phyloP scores from a whole-genome alignment of 2,113 vertebrate genomes.

The Otolemur garnettii region DNA sequence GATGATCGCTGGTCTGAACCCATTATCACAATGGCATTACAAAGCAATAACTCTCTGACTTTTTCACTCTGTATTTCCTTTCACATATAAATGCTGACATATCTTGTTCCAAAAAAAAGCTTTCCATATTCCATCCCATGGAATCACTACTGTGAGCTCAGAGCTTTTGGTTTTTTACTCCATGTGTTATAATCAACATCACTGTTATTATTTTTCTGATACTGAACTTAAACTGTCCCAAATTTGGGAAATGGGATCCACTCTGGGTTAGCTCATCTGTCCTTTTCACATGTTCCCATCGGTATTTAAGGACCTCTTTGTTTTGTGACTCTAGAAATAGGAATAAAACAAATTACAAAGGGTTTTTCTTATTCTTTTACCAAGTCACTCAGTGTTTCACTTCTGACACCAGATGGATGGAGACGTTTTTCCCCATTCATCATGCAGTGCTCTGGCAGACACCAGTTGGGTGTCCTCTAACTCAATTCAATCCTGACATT shows the following conservation, averaged over 20 bases:
- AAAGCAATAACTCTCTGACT: background rate
- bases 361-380: background rate
- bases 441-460: background rate
- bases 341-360: background rate
- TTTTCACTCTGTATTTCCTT: conserved; percentile 42
- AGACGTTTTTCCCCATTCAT: background rate
- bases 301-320: background rate
- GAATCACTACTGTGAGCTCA: background rate
- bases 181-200: conserved; percentile 13
- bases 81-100: background rate
- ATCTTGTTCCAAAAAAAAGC: background rate
- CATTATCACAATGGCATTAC: background rate
- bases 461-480: background rate
- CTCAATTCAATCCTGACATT: background rate
- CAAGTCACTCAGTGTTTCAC: background rate
- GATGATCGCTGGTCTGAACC: background rate
- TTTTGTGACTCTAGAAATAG: background rate
- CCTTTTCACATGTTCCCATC: background rate
- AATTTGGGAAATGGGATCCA: background rate
- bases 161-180: background rate
- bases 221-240: background rate
- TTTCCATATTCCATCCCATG: background rate
- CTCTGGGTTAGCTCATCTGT: background rate
- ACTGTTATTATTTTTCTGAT: background rate
- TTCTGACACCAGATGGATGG: background rate